phyloP scores from a whole-genome alignment of 2,113 vertebrate species.

The Redunca redunca region DNA sequence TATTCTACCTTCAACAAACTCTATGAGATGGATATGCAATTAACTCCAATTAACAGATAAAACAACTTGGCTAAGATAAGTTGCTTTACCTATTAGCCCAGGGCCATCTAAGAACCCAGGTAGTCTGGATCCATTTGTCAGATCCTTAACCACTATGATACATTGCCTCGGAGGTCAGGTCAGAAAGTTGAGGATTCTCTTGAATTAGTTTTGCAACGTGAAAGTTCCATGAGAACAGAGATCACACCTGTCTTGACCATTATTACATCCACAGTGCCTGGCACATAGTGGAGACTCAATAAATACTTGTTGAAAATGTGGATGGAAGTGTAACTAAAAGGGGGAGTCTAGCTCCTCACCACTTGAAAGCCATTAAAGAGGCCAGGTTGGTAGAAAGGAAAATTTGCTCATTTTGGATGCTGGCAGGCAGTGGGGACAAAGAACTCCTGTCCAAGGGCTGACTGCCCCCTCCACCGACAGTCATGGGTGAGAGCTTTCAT shows the following conservation, averaged over 20 bases:
- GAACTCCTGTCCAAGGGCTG: neutral
- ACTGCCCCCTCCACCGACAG: neutral
- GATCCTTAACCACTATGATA: rapidly evolving
- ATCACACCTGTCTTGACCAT: neutral
- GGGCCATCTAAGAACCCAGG: neutral
- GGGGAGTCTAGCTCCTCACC: neutral
- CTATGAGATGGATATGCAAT: neutral
- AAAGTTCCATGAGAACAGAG: neutral
- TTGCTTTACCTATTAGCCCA: neutral
- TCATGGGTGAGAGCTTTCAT: neutral
- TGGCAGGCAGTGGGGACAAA: neutral
- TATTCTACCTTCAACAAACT: neutral
- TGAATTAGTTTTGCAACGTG: neutral
- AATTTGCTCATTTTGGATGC: neutral
- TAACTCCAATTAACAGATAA: neutral
- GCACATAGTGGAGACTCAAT: neutral
- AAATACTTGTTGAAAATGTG: neutral
- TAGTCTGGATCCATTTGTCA: neutral
- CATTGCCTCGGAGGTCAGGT: neutral
- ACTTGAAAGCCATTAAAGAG: neutral
- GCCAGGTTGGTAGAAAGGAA: neutral
- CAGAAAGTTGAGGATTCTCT: neutral
- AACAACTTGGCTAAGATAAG: neutral
- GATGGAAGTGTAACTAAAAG: neutral
- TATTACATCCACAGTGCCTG: neutral